phyloP scores from a whole-genome alignment of 2,888 invertebrate genomes.

The Meghimatium bilineatum region DNA sequence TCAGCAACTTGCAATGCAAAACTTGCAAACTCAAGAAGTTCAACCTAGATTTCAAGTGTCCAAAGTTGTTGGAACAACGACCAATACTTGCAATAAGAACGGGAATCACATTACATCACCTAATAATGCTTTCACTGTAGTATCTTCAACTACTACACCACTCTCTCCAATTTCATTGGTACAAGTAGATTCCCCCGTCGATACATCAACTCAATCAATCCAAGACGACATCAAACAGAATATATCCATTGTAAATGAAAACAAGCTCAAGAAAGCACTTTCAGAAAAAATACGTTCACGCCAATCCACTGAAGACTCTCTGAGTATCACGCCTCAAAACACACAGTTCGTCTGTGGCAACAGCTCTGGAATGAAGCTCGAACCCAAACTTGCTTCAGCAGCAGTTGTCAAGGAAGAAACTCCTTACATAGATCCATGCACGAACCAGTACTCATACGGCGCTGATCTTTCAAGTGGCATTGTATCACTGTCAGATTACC shows the following conservation, averaged over 20 bases:
- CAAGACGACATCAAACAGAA: not conserved
- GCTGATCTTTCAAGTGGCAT: slow-evolving; percentile 18
- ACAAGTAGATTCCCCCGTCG: not conserved
- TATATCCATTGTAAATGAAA: slow-evolving; percentile 23
- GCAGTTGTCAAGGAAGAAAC: slow-evolving; percentile 55
- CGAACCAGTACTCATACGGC: slow-evolving; percentile 35
- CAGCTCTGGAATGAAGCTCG: not conserved
- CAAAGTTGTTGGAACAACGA: slow-evolving; percentile 8
- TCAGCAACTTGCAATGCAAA: not conserved
- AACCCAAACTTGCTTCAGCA: slow-evolving; percentile 10
- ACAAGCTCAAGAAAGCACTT: slow-evolving; percentile 38
- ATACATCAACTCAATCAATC: not conserved
- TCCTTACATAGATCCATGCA: slow-evolving; percentile 52
- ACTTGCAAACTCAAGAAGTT: not conserved
- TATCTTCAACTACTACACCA: not conserved
- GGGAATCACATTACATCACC: not conserved
- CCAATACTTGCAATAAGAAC: slow-evolving; percentile 36
- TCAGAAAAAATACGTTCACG: slow-evolving; percentile 46
- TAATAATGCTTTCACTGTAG: not conserved
- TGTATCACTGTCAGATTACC: slow-evolving; percentile 16
- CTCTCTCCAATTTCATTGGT: not conserved
- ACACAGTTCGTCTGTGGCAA: slow-evolving; percentile 34
- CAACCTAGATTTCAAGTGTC: not conserved
- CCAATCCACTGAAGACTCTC: slow-evolving; percentile 19
- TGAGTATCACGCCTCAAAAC: slow-evolving; percentile 23